A percentile compares a stretch with the other conserved stretches of the same genome.
Conservation (phyloP, 1,140 invertebrate genomes). For the Megalonaias nervosa region DNA sequence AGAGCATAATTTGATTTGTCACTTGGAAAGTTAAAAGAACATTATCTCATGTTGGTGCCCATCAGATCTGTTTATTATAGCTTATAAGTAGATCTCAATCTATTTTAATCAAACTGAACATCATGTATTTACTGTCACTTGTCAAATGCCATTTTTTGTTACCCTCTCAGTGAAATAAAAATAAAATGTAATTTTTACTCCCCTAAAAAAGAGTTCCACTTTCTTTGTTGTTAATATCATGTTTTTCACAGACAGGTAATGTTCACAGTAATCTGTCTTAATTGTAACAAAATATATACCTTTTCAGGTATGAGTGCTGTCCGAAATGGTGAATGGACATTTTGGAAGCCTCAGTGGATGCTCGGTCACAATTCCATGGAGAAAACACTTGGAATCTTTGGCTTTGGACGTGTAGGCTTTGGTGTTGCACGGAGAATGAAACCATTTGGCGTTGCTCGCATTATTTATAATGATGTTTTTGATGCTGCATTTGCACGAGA, state of each 20-base stretch:
- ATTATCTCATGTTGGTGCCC: too few relatives aligned
- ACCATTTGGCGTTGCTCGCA: conserved; percentile 78
- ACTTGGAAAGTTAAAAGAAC: too few relatives aligned
- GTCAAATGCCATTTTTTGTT: too few relatives aligned
- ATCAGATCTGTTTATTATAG: too few relatives aligned
- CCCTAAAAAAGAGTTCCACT: too few relatives aligned
- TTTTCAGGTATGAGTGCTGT: conserved; percentile 44
- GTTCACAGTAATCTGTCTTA: neutral
- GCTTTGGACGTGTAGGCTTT: conserved; percentile 80
- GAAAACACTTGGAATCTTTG: conserved; percentile 89
- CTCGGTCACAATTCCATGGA: conserved; percentile 84
- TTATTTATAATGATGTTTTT: conserved; percentile 81
- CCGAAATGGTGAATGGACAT: conserved; percentile 53
- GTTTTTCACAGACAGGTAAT: neutral
- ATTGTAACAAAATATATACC: neutral
- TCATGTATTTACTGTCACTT: too few relatives aligned
- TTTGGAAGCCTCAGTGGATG: conserved; percentile 91
- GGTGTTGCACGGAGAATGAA: conserved; percentile 79
- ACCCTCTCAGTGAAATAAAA: too few relatives aligned
- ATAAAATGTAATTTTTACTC: too few relatives aligned
- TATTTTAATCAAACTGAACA: too few relatives aligned
- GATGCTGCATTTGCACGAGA: conserved; percentile 74
- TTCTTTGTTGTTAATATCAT: too few relatives aligned
- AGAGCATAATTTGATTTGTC: too few relatives aligned
- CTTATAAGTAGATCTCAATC: too few relatives aligned